Percentiles rank a stretch among this genome's conserved stretches.
These are phyloP conservation scores for Lagorchestes hirsutus DNA, from an alignment of 2,797 vertebrate genomes.

Conservation along the genomic window DNA sequence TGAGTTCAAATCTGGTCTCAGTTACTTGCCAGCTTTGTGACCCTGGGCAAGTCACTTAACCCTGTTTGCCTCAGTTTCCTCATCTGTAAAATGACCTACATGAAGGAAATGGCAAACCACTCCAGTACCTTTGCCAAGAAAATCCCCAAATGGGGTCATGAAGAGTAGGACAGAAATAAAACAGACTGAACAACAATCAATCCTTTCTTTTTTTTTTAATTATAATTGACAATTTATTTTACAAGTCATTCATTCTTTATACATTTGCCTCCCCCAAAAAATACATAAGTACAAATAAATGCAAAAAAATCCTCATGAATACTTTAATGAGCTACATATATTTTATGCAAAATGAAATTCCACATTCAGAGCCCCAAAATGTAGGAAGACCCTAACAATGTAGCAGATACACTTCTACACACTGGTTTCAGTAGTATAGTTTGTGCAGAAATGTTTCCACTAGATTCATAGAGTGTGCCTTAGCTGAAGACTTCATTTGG, in stretches of 20 bases:
- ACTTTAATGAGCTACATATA: slow-evolving; percentile 13
- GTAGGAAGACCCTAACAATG: slow-evolving; percentile 89
- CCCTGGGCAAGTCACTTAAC: too few relatives aligned
- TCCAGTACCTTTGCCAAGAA: too few relatives aligned
- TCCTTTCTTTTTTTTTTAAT: background rate
- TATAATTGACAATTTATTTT: too few relatives aligned
- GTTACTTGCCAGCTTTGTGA: background rate
- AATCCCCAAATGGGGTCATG: too few relatives aligned
- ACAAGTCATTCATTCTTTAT: too few relatives aligned
- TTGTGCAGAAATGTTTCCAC: slow-evolving; percentile 93
- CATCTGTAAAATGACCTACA: too few relatives aligned
- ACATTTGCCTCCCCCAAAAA: too few relatives aligned
- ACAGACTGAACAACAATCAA: background rate
- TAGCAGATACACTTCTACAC: slow-evolving; percentile 94
- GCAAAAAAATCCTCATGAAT: background rate
- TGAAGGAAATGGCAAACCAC: too few relatives aligned
- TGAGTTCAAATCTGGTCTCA: background rate
- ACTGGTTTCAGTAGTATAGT: slow-evolving; percentile 89
- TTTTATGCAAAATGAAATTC: slow-evolving; percentile 26
- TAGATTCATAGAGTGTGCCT: slow-evolving; percentile 57
- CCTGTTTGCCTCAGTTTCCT: too few relatives aligned
- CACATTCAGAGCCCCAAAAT: slow-evolving; percentile 77
- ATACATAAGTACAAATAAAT: too few relatives aligned
- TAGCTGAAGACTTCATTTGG: slow-evolving; percentile 83
- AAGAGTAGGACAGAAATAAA: too few relatives aligned